Evolutionary conservation across 1,140 invertebrate genomes (phyloP), one percentile per base, ranked within the genome.

Genomic region (Neomicropteryx cornuta): DNA sequence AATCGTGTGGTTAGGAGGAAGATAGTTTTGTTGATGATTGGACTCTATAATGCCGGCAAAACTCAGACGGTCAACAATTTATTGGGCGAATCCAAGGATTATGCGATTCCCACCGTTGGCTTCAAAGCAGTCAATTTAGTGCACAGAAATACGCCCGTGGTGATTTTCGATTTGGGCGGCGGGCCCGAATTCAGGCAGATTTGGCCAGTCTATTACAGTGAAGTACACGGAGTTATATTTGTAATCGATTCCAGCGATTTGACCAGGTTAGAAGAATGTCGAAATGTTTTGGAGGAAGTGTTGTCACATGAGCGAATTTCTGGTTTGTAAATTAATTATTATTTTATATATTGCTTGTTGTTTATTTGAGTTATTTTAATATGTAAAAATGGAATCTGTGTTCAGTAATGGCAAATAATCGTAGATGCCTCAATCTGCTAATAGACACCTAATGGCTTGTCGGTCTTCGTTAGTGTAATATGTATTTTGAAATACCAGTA

Each of bases 21-120:
- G 50, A 75, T 91, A 42, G 79, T 85, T 36, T 57, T 92, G 38
- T 71, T 90, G 34, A 63, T 91, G 30, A 72, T 87, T 32, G 89
- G 89, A 18, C 63, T 92, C 39, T 87, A 93, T 59, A 87, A 88
- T 71, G 81, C 87, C 45, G 89, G 89, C 18, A 93, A 93, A 71
- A 89, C 86, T 21, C 77, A 77, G 40, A 75, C 83, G 39, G 77
- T 81, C 13, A 87, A 87, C 59, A 76, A 78, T 49, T 70, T 92
- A 35, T 60, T 71, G 32, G 82, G 84, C 50, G 86, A 91, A 48
- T 56, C 69, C 10, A 62, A 76, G 37, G 70, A 80, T 36, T 72
- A 75, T 48, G 75, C 84, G 34, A 68, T 89, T 29, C 83, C 87
- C 16, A 93, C 90, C 2, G 76, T 93, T 44, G 90, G 90, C 32